Base-by-base conservation (phyloP, 1,140 invertebrate genomes). In the Caenorhabditis tropicalis region DNA sequence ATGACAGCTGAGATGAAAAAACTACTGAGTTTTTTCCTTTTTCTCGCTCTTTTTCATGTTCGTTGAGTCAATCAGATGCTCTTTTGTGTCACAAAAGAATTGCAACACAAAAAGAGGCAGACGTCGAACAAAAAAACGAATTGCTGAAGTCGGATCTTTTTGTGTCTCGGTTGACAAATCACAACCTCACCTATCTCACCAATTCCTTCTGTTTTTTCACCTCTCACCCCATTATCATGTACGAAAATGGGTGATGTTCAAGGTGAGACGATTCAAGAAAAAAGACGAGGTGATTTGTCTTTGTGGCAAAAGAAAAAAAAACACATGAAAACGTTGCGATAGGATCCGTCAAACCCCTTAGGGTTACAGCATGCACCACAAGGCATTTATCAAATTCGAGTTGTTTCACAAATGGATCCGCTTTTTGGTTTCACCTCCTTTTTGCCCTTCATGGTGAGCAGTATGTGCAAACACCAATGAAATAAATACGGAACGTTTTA, bases 11-110 rank as follows among this genome's bases (percentile, higher is more conserved):
- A 24, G 39, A 43, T 6, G 39, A 74, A 39, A 65, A 65, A 65
- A 65, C 29, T 5, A 36, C 33, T 33, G 58, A 10, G 3, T 7
- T 4, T 2, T 4, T 36, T 15, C 36, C 3, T 74, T 74, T 46
- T 46, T 24, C 7, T 1, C 36, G 6, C 36, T n/a, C 39, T 46
- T 24, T 43, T 43, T 31, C 36, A 74, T 74, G 65, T 74, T 74
- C 36, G 19, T 74, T 74, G 33, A 74, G 65, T 74, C 65, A 74
- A 74, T 74, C 65, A 74, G 65, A 74, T 36, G 21, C 36, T 74
- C 58, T 74, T 39, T 74, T 74, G 65, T 43, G 65, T 74, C 29
- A 31, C 21, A 15, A 33, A 7, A 33, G 36, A 19, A 36, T n/a
- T 65, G 29, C 58, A 65, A 36, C 29, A 65, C n/a, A 51, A 16